phyloP scores from a whole-genome alignment of 2,888 invertebrate genomes.

The Cyclophora punctaria region DNA sequence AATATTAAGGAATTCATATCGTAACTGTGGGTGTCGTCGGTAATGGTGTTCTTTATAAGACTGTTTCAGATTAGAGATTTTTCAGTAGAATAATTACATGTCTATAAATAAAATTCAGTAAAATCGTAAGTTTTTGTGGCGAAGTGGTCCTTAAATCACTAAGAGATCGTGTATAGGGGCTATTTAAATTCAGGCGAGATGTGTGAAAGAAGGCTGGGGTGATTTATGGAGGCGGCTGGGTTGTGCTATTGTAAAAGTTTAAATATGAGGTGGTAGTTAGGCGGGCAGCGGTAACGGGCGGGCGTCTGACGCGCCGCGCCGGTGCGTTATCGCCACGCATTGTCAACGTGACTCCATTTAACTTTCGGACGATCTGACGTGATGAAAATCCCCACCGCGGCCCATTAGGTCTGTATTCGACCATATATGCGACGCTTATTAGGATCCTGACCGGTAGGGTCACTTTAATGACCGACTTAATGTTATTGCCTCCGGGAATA shows the following conservation, averaged over 20 bases:
- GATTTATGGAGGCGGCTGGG: conserved; percentile 57
- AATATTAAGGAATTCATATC: too few relatives aligned
- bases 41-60: too few relatives aligned
- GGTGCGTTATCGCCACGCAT: conserved; percentile 20
- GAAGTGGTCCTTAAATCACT: conserved; percentile 52
- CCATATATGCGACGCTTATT: conserved; percentile 22
- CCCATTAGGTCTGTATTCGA: conserved; percentile 18
- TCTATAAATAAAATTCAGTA: too few relatives aligned
- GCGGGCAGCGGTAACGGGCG: conserved; percentile 13
- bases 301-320: conserved; percentile 9
- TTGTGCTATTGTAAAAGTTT: conserved; percentile 60
- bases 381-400: conserved; percentile 26
- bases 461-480: conserved; percentile 20
- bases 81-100: too few relatives aligned
- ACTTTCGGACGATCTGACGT: conserved; percentile 31
- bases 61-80: too few relatives aligned
- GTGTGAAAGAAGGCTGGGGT: conserved; percentile 57
- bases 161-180: conserved; percentile 51
- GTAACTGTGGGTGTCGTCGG: too few relatives aligned
- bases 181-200: conserved; percentile 66
- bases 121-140: conserved; percentile 32
- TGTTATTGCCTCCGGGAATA: conserved; percentile 16
- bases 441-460: conserved; percentile 21
- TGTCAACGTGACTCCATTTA: conserved; percentile 38
- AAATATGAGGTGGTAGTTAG: conserved; percentile 47